Base-by-base conservation (phyloP, 2,797 vertebrate species). In the Betta splendens region DNA sequence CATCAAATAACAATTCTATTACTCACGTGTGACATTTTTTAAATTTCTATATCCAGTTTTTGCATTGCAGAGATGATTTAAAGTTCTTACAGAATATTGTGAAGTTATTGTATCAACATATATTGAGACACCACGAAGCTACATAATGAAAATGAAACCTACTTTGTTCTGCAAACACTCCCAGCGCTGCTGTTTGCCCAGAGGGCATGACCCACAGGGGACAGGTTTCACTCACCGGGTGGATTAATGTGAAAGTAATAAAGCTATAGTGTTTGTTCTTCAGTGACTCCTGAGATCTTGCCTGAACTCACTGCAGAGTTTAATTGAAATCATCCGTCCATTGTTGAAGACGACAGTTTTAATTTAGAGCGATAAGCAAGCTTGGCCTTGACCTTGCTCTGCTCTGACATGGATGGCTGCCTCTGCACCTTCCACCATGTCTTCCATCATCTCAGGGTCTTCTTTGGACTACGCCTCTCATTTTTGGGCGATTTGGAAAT, bases 241-340 rank as follows among this genome's bases (percentile, higher is more conserved):
- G 58, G 40, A 77, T 37, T 49, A 20, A 75, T 26, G 10, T 47
- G 39, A 67, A 75, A 46, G 66, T 56, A 69, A 79, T 68, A 61
- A 77, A 74, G 37, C 54, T 8, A 5, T 31, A 47, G 21, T 69
- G 47, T 75, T 77, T 70, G 65, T 67, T 70, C 60, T 54, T 60
- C 60, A 26, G 40, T 67, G 62, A 69, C 57, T 84, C 69, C 47
- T 40, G 57, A 75, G 75, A 58, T 73, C 62, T 53, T 59, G 32
- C 44, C 70, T 45, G 13, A 47, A 49, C 26, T 12, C 69, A 7
- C 67, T 37, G 36, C 51, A 42, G 69, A 35, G 9, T 83, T 80
- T 87, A 89, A 90, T 87, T 88, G 85, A 91, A 91, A 85, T 83
- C 81, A 75, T 88, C 86, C 81, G 28, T 67, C 84, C 75, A 74